Evolutionary conservation across 1,140 invertebrate species (phyloP).

Genomic region (Ladona fulva): DNA sequence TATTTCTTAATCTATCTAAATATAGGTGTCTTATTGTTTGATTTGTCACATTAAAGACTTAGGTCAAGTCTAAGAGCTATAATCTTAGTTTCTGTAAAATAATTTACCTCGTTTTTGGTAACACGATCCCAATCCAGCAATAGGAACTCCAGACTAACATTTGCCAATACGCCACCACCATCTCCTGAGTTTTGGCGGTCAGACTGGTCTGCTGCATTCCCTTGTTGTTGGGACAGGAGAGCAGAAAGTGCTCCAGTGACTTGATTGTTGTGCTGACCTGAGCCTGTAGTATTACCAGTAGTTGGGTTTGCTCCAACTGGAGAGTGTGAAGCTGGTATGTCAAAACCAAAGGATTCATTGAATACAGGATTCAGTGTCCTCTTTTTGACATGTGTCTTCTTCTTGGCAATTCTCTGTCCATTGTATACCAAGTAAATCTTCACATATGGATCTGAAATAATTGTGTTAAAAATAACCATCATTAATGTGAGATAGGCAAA

Average conservation of each 20-base stretch:
- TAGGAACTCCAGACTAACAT: conserved; percentile 85
- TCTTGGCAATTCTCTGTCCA: conserved; percentile 95
- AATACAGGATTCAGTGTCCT: conserved; percentile 95
- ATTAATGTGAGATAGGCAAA: too few species aligned
- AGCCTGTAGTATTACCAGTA: neutral
- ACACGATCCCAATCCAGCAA: conserved; percentile 95
- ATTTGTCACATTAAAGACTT: too few species aligned
- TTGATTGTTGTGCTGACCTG: neutral
- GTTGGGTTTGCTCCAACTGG: neutral
- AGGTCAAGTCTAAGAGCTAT: too few species aligned
- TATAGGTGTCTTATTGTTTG: too few species aligned
- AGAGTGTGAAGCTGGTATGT: conserved; percentile 50
- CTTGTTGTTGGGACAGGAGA: neutral
- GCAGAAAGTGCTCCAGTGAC: neutral
- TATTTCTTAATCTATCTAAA: too few species aligned
- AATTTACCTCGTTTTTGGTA: conserved; percentile 87
- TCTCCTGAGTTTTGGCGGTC: conserved; percentile 21
- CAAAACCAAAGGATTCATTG: conserved; percentile 92
- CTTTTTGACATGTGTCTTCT: conserved; percentile 98
- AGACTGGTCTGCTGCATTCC: neutral
- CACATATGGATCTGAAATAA: conserved; percentile 71
- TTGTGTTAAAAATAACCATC: conserved; percentile 24
- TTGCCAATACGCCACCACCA: conserved; percentile 70
- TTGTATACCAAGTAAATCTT: conserved; percentile 96
- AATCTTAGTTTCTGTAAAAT: too few species aligned